phyloP scores from a whole-genome alignment of 2,113 vertebrate species.

The Aleadryas rufinucha region DNA sequence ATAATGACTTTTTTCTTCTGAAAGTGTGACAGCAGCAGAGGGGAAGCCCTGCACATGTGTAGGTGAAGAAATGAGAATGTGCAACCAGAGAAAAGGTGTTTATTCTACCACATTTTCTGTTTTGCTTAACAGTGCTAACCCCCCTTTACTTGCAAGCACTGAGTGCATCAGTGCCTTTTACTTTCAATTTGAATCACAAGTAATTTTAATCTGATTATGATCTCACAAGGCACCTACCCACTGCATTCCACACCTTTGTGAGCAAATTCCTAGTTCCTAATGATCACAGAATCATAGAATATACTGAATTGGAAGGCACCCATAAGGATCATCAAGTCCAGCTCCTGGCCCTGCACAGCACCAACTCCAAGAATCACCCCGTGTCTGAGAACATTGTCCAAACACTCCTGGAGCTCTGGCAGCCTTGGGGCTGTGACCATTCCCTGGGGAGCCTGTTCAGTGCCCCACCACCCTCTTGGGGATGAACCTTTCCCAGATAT shows the following conservation, averaged over 20 bases:
- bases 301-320: neutral
- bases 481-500: neutral
- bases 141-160: neutral
- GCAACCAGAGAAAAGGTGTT: neutral
- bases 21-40: neutral
- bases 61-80: slow-evolving; percentile 9
- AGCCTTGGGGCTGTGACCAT: neutral
- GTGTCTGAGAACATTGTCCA: neutral
- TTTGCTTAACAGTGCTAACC: neutral
- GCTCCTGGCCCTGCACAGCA: neutral
- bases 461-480: neutral
- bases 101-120: neutral
- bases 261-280: neutral
- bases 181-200: slow-evolving; percentile 3
- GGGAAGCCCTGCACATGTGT: neutral
- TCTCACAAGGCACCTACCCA: neutral
- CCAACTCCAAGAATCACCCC: neutral
- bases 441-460: neutral
- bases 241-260: neutral
- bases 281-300: neutral
- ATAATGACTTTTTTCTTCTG: neutral
- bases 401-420: neutral
- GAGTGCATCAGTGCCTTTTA: neutral
- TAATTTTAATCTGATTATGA: neutral
- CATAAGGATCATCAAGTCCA: neutral